Base-by-base conservation (phyloP, 2,888 invertebrate species). In the Melikaiella ostensackeni region DNA sequence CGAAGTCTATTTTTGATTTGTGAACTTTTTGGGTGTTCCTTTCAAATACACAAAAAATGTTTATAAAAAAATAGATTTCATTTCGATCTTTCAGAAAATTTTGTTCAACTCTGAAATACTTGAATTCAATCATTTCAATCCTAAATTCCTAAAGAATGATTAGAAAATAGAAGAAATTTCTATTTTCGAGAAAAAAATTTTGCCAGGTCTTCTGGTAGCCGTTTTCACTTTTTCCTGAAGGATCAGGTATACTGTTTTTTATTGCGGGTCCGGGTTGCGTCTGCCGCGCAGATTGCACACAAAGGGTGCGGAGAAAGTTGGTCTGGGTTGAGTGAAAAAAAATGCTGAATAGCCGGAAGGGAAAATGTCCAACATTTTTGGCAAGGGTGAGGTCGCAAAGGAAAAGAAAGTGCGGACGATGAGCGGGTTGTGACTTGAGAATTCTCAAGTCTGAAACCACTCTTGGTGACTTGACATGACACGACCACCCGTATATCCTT, bases 301-400 rank as follows among this genome's bases (percentile, higher is more conserved):
- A 85, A 86, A 86, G 84, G 86, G 84, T 84, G 81, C 79, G 80
- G 86, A 86, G 87, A 89, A 90, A 88, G 88, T 88, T 84, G 84
- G 77, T 82, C 70, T 42, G 80, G 76, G 79, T 80, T 82, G 82
- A 76, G 76, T 66, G 35, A 76, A 75, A 76, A 84, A 84, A 83
- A 84, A 74, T 21, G 30, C 46, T n/a, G 50, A 62, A 78, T 74
- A 59, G 42, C 62, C 21, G 61, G 59, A 80, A 79, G 59, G 75
- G 21, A 50, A 75, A 80, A 74, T 46, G 46, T 30, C 27, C 46
- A 46, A 50, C 46, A n/a, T 46, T 57, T 74, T 76, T 78, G 77
- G 78, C 77, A 79, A 78, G 61, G 77, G 74, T 63, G 76, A 63
- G 74, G 42, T 76, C 74, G 57, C 70, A 77, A 82, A 83, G 76